Evolutionary conservation across 2,113 vertebrate species (phyloP).

Genomic region (Ameiurus melas): DNA sequence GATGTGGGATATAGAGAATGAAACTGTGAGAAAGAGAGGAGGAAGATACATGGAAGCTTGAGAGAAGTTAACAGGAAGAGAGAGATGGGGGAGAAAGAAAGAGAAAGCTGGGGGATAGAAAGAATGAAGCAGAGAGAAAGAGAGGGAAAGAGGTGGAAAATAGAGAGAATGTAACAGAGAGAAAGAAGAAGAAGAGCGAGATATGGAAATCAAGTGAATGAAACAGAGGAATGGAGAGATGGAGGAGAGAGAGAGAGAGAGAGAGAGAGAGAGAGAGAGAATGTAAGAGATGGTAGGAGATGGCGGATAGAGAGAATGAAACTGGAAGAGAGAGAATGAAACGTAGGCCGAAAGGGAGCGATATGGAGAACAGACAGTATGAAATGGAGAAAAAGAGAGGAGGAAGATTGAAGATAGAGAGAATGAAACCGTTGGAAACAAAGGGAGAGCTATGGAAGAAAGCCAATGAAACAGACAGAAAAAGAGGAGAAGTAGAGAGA

Average conservation of each 20-base stretch:
- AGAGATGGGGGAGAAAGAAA: background rate
- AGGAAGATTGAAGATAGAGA: background rate
- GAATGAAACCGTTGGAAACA: background rate
- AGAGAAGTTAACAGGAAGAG: background rate
- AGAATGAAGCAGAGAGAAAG: background rate
- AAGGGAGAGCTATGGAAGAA: background rate
- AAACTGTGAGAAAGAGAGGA: background rate
- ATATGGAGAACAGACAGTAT: background rate
- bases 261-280: background rate
- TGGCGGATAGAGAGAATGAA: background rate
- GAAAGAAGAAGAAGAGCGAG: too few relatives aligned
- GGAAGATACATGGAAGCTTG: background rate
- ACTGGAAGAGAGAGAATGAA: background rate
- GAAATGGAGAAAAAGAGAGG: background rate
- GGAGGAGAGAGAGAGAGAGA: background rate
- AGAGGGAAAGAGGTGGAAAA: background rate
- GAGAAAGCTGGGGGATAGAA: background rate
- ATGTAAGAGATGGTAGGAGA: background rate
- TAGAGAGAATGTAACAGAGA: background rate
- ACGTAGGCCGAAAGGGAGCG: background rate
- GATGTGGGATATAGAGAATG: too few relatives aligned
- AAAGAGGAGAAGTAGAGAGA: background rate
- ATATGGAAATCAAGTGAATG: background rate
- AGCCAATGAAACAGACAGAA: background rate
- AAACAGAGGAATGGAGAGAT: background rate